Conservation (phyloP, 2,888 invertebrate genomes). For the Leptinotarsa tumamoca region DNA sequence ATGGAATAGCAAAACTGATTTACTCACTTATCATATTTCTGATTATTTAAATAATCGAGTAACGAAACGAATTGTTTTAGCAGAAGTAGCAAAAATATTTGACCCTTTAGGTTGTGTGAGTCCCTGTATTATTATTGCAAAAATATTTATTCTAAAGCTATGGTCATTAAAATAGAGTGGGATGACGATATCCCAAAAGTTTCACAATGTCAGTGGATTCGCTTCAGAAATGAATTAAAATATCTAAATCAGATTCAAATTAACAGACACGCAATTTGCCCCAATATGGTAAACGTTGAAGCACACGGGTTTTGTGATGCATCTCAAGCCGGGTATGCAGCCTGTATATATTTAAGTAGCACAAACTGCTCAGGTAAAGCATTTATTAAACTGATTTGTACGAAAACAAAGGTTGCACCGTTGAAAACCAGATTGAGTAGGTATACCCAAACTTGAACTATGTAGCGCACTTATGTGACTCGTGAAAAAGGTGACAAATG, state of each 20-base stretch:
- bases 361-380: not conserved
- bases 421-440: constrained; percentile 28
- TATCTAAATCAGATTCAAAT: constrained; percentile 8
- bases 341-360: constrained; percentile 20
- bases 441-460: constrained; percentile 33
- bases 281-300: constrained; percentile 1
- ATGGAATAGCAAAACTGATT: not conserved
- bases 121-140: constrained; percentile 29
- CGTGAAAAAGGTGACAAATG: constrained; percentile 25
- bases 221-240: constrained; percentile 7
- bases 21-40: constrained; percentile 1
- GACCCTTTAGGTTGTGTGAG: constrained; percentile 37
- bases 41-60: not conserved
- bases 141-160: constrained; percentile 18
- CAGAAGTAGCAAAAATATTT: constrained; percentile 33
- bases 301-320: constrained; percentile 16
- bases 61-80: constrained; percentile 35
- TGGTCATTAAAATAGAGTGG: constrained; percentile 9
- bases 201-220: not conserved
- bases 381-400: constrained; percentile 20
- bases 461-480: constrained; percentile 38
- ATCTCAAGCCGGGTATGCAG: constrained; percentile 1
- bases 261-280: not conserved
- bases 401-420: constrained; percentile 22
- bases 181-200: not conserved